phyloP scores from a whole-genome alignment of 2,888 invertebrate genomes.

The Sthenelais limicola region DNA sequence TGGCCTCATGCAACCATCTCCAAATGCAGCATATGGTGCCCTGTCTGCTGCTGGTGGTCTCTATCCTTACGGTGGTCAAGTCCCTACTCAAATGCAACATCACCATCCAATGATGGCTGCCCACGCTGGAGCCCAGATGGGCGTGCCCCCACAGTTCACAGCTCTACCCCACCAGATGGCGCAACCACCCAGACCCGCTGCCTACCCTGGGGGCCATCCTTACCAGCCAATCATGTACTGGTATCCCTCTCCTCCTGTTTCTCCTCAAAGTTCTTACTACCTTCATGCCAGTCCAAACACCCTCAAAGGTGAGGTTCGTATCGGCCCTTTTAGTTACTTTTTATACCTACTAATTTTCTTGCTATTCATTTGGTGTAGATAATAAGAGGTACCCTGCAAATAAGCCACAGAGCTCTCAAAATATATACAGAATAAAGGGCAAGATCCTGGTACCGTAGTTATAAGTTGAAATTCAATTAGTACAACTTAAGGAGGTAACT shows the following conservation, averaged over 20 bases:
- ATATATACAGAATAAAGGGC: too few species aligned
- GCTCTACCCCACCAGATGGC: conserved; percentile 3
- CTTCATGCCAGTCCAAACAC: conserved; percentile 61
- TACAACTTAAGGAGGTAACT: too few species aligned
- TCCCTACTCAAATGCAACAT: not conserved
- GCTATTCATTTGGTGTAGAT: too few species aligned
- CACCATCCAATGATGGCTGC: conserved; percentile 25
- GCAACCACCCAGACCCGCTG: conserved; percentile 53
- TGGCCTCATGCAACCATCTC: conserved; percentile 30
- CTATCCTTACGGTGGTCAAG: conserved; percentile 45
- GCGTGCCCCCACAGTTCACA: conserved; percentile 2
- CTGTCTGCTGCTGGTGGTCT: not conserved
- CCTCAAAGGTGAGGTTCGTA: too few species aligned
- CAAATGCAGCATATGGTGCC: conserved; percentile 8
- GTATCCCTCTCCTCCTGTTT: conserved; percentile 96
- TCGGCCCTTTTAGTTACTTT: too few species aligned
- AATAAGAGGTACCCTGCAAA: too few species aligned
- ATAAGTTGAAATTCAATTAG: too few species aligned
- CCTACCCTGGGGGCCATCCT: conserved; percentile 42
- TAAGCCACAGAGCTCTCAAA: too few species aligned
- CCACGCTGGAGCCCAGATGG: not conserved
- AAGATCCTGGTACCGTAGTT: too few species aligned
- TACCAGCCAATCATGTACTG: conserved; percentile 82
- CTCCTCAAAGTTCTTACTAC: conserved; percentile 78
- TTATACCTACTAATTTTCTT: too few species aligned